A percentile compares a stretch with the other conserved stretches of the same genome.
These are phyloP conservation scores for Leptosomus discolor DNA, from an alignment of 2,113 vertebrate genomes.

Conservation along the genomic window DNA sequence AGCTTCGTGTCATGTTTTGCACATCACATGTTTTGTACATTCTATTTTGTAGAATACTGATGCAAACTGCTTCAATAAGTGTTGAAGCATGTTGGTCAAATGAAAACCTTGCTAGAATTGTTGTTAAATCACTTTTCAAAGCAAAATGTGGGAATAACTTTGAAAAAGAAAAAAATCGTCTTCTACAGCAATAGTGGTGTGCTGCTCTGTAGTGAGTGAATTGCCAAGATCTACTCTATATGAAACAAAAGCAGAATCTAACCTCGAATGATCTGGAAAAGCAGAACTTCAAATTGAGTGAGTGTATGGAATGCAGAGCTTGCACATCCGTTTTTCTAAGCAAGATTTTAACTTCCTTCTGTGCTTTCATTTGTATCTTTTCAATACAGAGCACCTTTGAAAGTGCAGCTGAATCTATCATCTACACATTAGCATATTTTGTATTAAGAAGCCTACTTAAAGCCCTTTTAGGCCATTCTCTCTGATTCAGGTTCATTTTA, in stretches of 20 bases:
- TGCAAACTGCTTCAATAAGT: neutral
- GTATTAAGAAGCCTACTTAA: neutral
- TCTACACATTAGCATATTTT: slow-evolving; percentile 2
- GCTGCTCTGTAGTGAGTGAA: neutral
- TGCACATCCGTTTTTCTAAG: neutral
- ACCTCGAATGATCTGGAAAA: neutral
- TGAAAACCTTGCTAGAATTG: neutral
- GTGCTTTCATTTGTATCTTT: neutral
- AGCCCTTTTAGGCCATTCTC: neutral
- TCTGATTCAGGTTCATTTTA: neutral
- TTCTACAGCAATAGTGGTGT: neutral
- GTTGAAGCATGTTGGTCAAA: neutral
- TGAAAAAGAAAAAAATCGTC: neutral
- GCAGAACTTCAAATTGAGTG: neutral
- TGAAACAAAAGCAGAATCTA: neutral
- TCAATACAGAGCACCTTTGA: neutral
- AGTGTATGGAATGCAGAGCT: neutral
- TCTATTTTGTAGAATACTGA: neutral
- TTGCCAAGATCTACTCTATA: neutral
- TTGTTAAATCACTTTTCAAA: neutral
- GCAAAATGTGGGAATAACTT: neutral
- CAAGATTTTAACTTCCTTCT: neutral
- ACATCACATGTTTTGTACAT: neutral
- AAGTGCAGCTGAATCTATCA: neutral
- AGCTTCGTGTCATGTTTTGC: neutral